phyloP scores from a whole-genome alignment of 2,113 vertebrate species.

The Aleadryas rufinucha region DNA sequence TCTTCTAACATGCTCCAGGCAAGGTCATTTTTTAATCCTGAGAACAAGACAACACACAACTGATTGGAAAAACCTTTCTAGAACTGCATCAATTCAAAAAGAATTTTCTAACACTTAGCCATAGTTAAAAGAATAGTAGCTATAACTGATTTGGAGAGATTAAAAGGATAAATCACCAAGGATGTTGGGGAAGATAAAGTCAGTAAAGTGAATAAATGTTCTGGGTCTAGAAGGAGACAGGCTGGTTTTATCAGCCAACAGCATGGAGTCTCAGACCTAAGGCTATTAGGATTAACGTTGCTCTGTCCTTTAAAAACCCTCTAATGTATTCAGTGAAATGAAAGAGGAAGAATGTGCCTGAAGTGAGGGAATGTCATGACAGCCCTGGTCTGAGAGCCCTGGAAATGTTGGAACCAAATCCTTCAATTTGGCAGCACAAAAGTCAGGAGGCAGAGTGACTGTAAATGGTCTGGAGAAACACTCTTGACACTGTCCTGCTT shows the following conservation, averaged over 20 bases:
- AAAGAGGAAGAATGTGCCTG: conserved; percentile 28
- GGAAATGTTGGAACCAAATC: background rate
- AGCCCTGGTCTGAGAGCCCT: background rate
- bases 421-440: background rate
- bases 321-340: conserved; percentile 18
- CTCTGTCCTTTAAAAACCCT: conserved; percentile 39
- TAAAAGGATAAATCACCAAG: conserved; percentile 39
- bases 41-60: conserved; percentile 26
- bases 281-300: conserved; percentile 32
- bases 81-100: conserved; percentile 26
- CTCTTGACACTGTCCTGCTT: background rate
- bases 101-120: conserved; percentile 33
- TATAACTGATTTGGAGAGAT: conserved; percentile 38
- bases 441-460: background rate
- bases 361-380: conserved; percentile 10
- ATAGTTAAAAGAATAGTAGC: conserved; percentile 34
- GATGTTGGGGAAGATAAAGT: conserved; percentile 30
- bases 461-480: background rate
- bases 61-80: conserved; percentile 39
- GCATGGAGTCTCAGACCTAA: conserved; percentile 29
- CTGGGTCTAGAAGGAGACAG: conserved; percentile 42
- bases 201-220: conserved; percentile 34
- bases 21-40: conserved; percentile 49
- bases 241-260: conserved; percentile 53
- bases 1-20: background rate